Conservation (phyloP, 2,888 invertebrate genomes). For the Carabus problematicus region DNA sequence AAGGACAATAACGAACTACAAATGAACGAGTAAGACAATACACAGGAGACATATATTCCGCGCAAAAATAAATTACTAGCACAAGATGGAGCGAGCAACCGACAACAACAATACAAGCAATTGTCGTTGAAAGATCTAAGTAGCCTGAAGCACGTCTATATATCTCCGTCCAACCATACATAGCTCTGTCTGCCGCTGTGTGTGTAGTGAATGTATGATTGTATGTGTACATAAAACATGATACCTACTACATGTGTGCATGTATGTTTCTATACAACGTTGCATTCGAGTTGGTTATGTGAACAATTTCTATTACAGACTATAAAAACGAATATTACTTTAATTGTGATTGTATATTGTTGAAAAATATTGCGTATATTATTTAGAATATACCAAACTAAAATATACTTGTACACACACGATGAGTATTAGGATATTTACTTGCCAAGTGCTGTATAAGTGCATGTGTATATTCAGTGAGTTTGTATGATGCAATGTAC, state of each 20-base stretch:
- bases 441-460: no score
- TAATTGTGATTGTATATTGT: no score
- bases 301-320: no score
- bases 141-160: neutral
- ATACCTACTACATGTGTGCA: neutral
- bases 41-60: conserved; percentile 2
- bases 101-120: neutral
- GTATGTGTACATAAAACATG: neutral
- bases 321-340: no score
- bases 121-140: neutral
- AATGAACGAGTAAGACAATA: neutral
- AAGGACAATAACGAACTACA: neutral
- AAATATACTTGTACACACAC: no score
- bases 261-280: neutral
- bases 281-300: neutral
- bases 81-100: neutral
- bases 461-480: no score
- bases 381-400: no score
- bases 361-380: no score
- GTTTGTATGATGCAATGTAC: no score
- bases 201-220: no score
- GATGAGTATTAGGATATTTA: no score
- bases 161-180: neutral
- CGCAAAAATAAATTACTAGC: neutral
- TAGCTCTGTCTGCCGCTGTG: neutral